Conservation (phyloP, 2,888 invertebrate genomes). For the Prostheceraeus crozeri region DNA sequence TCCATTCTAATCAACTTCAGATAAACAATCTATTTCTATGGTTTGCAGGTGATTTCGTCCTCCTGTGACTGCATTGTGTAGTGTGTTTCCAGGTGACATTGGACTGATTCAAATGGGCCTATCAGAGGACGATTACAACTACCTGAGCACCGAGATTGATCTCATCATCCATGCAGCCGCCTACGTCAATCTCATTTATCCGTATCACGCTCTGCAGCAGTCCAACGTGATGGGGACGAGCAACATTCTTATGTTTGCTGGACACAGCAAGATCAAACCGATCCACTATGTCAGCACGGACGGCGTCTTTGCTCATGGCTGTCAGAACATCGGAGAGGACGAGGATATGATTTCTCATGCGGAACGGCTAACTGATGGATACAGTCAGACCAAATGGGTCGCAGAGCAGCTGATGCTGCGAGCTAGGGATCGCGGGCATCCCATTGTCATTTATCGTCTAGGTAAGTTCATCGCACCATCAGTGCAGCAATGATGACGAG, state of each 20-base stretch:
- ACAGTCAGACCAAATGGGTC: constrained; percentile 58
- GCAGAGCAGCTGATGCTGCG: constrained; percentile 55
- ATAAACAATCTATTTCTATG: too few species aligned
- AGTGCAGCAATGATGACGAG: too few species aligned
- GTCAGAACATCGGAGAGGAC: constrained; percentile 49
- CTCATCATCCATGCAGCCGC: constrained; percentile 58
- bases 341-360: constrained; percentile 45
- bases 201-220: constrained; percentile 57
- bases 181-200: constrained; percentile 57
- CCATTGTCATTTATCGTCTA: constrained; percentile 55
- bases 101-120: too few species aligned
- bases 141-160: too few species aligned
- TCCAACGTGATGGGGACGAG: constrained; percentile 57
- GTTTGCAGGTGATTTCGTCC: too few species aligned
- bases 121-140: too few species aligned
- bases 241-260: constrained; percentile 56
- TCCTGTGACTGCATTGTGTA: too few species aligned
- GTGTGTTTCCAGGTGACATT: too few species aligned
- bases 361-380: constrained; percentile 52
- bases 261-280: constrained; percentile 56
- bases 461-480: too few species aligned
- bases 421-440: constrained; percentile 54
- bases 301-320: constrained; percentile 54
- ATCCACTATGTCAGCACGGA: constrained; percentile 56
- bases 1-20: too few species aligned